A percentile compares a stretch with the other conserved stretches of the same genome.
Conservation (phyloP, 2,888 invertebrate genomes). For the Iselma pallidipennis region DNA sequence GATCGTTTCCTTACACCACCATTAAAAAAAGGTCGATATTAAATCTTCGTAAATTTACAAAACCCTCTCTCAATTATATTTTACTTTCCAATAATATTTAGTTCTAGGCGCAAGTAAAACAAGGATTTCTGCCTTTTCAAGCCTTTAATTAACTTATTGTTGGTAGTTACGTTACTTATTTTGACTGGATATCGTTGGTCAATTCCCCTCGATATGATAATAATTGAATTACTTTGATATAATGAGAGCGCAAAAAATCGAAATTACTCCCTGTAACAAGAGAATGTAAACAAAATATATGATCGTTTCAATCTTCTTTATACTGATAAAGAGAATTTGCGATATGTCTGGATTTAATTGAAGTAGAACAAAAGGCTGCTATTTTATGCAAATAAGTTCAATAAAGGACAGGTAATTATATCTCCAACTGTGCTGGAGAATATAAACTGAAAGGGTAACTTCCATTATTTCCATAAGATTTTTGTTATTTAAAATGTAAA, state of each 20-base stretch:
- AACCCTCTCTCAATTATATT: background rate
- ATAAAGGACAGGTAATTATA: constrained; percentile 37
- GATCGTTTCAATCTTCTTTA: constrained; percentile 23
- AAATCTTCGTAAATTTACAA: background rate
- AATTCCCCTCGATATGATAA: background rate
- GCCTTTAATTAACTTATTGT: constrained; percentile 2
- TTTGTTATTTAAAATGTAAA: constrained; percentile 10
- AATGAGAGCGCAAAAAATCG: background rate
- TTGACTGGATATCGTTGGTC: background rate
- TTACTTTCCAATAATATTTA: background rate
- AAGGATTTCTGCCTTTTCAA: no score
- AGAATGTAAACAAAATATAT: constrained; percentile 16
- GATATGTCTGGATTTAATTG: constrained; percentile 39
- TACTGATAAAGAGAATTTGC: constrained; percentile 15
- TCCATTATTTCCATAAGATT: constrained; percentile 16
- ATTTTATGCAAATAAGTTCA: constrained; percentile 36
- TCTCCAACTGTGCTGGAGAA: constrained; percentile 19
- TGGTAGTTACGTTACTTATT: background rate
- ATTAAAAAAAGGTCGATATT: background rate
- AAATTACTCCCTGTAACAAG: background rate
- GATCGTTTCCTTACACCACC: background rate
- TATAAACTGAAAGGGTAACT: background rate
- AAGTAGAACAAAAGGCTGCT: constrained; percentile 37
- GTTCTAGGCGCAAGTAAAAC: background rate
- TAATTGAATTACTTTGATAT: background rate